Evolutionary conservation across 2,797 vertebrate species (phyloP).

Genomic region (Forpus xanthops): DNA sequence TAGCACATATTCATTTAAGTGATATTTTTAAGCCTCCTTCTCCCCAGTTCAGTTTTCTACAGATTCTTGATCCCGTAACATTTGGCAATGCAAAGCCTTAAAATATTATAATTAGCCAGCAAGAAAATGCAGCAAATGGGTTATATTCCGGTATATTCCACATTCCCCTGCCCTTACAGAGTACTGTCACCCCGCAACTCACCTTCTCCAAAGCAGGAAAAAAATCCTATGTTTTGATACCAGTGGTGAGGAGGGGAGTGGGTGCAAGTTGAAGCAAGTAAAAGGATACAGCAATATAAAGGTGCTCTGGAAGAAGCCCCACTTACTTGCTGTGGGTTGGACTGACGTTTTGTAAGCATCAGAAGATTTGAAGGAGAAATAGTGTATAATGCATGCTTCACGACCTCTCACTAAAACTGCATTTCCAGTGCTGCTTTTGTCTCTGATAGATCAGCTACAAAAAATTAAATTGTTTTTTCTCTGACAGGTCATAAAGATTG

Average conservation of each 20-base stretch:
- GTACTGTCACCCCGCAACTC: background rate
- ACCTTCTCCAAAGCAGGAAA: background rate
- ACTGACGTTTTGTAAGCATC: background rate
- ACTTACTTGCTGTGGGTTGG: background rate
- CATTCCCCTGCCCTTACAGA: background rate
- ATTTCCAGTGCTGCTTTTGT: background rate
- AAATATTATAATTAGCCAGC: slow-evolving; percentile 12
- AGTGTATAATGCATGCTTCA: background rate
- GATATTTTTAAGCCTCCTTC: slow-evolving; percentile 9
- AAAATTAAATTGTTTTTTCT: background rate
- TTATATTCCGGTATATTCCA: background rate
- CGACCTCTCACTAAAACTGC: background rate
- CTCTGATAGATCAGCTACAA: background rate
- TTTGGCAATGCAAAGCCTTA: slow-evolving; percentile 2
- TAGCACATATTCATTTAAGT: background rate
- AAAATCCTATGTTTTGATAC: background rate
- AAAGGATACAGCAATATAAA: background rate
- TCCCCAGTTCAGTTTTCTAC: background rate
- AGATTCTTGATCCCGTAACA: slow-evolving; percentile 16
- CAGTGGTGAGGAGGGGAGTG: background rate
- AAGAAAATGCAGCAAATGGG: slow-evolving; percentile 3
- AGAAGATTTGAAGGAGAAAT: background rate
- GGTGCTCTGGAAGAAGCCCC: background rate
- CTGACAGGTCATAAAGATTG: background rate
- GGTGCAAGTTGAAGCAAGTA: background rate